Evolutionary conservation across 2,797 vertebrate genomes (phyloP), one percentile per base, ranked within the genome.

Genomic region (Sparus aurata): DNA sequence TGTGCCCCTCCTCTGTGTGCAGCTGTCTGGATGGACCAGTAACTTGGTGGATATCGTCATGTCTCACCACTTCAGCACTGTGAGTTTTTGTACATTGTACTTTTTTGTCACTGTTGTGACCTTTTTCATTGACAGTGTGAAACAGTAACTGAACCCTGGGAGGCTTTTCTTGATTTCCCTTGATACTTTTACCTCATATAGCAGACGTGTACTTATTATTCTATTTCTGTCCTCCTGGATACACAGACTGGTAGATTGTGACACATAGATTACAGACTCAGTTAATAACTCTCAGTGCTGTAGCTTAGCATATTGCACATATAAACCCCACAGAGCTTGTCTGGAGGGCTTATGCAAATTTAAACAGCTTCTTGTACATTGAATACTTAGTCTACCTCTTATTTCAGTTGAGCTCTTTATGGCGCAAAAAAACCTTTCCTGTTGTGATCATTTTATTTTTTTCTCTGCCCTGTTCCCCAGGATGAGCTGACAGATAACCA

Each of bases 1-100:
- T 57, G n/a, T 38, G 34, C 25, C 69, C 23, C 12, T 58, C 25
- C 12, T 78, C 25, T 57, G 60, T 93, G 82, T 93, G 55, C 87
- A 99, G 98, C 93, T 99, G 84, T 95, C 98, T 83, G 97, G 98
- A 55, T 97, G 98, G 97, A 99, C 98, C 89, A 98, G 96, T 85
- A 98, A 98, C 84, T 76, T 99, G 80, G 97, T 98, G 91, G 98
- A 99, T 81, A 96, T 96, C 73, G 92, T 99, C 92, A 96, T 99
- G 96, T 91, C 96, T 18, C 98, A 99, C 90, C 98, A 98, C 91
- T 99, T 99, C 92, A 98, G 98, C 77, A 96, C 96, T 18, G 98
- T 99, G 93, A 98, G 97, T 96, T 71, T 7, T 59, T 30, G 12
- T n/a, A 4, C 12, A n/a, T 43, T 41, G 12, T 47, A 43, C 43